phyloP scores from a whole-genome alignment of 1,140 invertebrate species.

The Micrasema minimum region DNA sequence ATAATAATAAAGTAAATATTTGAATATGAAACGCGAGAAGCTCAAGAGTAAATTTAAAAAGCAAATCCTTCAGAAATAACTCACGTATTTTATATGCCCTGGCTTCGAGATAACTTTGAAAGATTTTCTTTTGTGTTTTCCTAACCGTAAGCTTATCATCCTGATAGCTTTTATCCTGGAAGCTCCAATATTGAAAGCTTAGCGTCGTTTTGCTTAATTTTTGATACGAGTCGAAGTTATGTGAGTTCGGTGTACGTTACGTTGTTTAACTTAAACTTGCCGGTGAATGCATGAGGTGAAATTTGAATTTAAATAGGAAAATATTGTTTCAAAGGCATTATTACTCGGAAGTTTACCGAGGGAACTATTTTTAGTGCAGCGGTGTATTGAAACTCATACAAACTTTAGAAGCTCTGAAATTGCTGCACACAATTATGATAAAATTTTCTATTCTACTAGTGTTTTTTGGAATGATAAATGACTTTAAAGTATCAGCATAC shows the following conservation, averaged over 20 bases:
- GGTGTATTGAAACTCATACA: constrained; percentile 21
- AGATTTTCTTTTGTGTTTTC: constrained; percentile 37
- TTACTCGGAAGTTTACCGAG: constrained; percentile 37
- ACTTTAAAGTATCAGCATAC: no score
- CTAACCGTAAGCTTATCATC: constrained; percentile 30
- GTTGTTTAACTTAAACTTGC: constrained; percentile 28
- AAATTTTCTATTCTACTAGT: no score
- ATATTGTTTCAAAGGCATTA: constrained; percentile 52
- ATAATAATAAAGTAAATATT: constrained; percentile 30
- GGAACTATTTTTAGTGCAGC: constrained; percentile 12
- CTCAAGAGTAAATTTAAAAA: constrained; percentile 29
- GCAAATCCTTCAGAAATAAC: constrained; percentile 26
- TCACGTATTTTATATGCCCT: constrained; percentile 35
- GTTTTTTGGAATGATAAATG: no score
- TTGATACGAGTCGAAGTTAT: constrained; percentile 27
- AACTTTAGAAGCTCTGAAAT: constrained; percentile 1
- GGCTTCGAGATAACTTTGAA: constrained; percentile 28
- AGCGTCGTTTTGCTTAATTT: constrained; percentile 39
- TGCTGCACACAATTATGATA: neutral
- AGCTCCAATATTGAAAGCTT: constrained; percentile 34
- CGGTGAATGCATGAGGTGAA: constrained; percentile 35
- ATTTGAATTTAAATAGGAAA: constrained; percentile 54
- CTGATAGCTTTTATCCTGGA: constrained; percentile 32
- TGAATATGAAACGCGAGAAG: constrained; percentile 22
- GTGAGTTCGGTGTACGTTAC: constrained; percentile 18